Base-by-base conservation (phyloP, 2,888 invertebrate genomes). In the Eristalinus aeneus region DNA sequence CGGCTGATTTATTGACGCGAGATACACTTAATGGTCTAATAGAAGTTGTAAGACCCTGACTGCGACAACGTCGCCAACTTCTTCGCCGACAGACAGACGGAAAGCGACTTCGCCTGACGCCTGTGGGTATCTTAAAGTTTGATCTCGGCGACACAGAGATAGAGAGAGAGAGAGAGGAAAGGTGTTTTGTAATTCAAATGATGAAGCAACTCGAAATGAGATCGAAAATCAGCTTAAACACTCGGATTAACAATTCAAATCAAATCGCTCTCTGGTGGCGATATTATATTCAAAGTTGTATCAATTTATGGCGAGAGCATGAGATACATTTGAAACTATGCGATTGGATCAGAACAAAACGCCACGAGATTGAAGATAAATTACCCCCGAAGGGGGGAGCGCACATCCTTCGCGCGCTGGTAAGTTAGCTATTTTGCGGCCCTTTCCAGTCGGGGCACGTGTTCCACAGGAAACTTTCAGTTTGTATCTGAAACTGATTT, bases 211-310 rank as follows among this genome's bases (percentile, higher is more conserved):
- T 16, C 16, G 46, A 46, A 46, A 46, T 8, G 16, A 46, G 46
- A 46, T 46, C 1, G 46, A 46, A 16, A 46, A 46, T 46, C 46
- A 46, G 8, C 46, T 46, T 46, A 46, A 46, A 46, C 46, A 16
- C 46, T 0, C 46, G 16, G 46, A 75, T 81, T 64, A 72, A 72
- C 61, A 79, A 84, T 79, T 79, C 71, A 79, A 79, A 84, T 79
- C 11, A 34, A 60, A 64, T 54, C 56, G 56, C 58, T 32, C 10
- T 8, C 46, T 1, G 46, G 16, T 46, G 46, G 20, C 69, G 39
- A 54, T 71, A 64, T 27, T 64, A 16, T 36, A 64, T 64, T 64
- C 27, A 56, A 69, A 36, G 53, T 64, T 39, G 31, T 64, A 71
- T 36, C 58, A 58, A 32, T 58, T 78, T 78, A 78, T 58, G 9